Percentiles rank a stretch among this genome's conserved stretches.
These are phyloP conservation scores for Microcebus ravelobensis DNA, from an alignment of 2,113 vertebrate genomes.

Conservation along the genomic window DNA sequence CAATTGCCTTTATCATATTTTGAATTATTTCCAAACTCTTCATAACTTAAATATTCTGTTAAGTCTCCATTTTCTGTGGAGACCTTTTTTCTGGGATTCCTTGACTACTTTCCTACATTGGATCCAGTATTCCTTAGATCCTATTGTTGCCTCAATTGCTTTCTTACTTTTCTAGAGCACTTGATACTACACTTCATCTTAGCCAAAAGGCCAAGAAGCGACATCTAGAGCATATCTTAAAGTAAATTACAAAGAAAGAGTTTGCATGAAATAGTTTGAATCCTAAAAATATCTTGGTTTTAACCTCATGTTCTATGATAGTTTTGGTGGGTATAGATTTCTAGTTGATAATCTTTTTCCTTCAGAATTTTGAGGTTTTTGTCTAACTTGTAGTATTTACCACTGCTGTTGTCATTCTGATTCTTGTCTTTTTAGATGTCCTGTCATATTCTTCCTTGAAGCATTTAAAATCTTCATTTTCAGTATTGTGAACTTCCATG, in stretches of 20 bases:
- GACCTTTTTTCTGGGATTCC: neutral
- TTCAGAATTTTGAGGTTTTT: neutral
- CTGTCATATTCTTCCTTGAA: neutral
- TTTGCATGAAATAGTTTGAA: neutral
- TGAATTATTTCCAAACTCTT: neutral
- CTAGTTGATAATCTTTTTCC: neutral
- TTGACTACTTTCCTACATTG: neutral
- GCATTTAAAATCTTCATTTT: neutral
- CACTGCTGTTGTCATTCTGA: neutral
- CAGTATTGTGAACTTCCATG: neutral
- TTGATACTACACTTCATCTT: too few species aligned
- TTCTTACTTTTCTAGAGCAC: neutral
- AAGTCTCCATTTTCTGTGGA: neutral
- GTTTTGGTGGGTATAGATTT: neutral
- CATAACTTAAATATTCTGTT: neutral
- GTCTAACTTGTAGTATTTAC: neutral
- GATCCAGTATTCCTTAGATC: neutral
- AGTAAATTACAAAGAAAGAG: neutral
- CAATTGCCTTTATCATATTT: neutral
- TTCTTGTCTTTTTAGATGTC: neutral
- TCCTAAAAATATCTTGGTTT: slow-evolving; percentile 6
- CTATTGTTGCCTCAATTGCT: neutral
- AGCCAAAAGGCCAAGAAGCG: too few species aligned
- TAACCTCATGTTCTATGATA: neutral
- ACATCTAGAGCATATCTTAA: neutral